Base-by-base conservation (phyloP, 2,888 invertebrate genomes). In the Therioaphis trifolii region DNA sequence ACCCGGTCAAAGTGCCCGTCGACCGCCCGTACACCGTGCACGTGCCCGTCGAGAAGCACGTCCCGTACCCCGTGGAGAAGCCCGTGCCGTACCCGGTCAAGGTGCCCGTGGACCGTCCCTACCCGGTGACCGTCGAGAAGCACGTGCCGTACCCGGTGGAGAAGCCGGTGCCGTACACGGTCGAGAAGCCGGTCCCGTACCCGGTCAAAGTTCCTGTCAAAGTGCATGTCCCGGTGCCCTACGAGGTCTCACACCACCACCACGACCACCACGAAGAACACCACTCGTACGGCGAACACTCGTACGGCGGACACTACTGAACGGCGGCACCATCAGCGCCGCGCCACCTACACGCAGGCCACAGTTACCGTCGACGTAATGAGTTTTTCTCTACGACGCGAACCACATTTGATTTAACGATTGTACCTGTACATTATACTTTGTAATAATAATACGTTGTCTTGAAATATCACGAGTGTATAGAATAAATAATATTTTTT, bases 131-230 rank as follows among this genome's bases (percentile, higher is more conserved):
- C 86, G 92, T 95, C 49, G 94, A 94, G 58, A 93, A 94, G 85
- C 94, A 94, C 12, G 92, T 94, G 76, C 94, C 94, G 1, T 94
- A 94, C 88, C 86, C 93, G 85, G 86, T 85, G 43, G 84, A 85
- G 84, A 85, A 85, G 52, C 84, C 93, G 55, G 93, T 94, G 86
- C 95, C 95, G 43, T 92, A 92, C 87, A 91, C 91, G 75, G 94
- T 95, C 5, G 94, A 94, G 88, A 93, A 94, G 43, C 94, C 92
- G 12, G 91, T 92, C 71, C 87, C 87, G 77, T 86, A 87, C 58
- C 93, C 94, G 35, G 94, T 95, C 12, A 94, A 94, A 88, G 93
- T 94, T 35, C 94, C 92, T 12, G 84, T 85, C 35, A 85, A 85
- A 72, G 86, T 86, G 49, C 86, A 86, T 58, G 85, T 86, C 7